Evolutionary conservation across 2,888 invertebrate species (phyloP).

Genomic region (Thereva unica): DNA sequence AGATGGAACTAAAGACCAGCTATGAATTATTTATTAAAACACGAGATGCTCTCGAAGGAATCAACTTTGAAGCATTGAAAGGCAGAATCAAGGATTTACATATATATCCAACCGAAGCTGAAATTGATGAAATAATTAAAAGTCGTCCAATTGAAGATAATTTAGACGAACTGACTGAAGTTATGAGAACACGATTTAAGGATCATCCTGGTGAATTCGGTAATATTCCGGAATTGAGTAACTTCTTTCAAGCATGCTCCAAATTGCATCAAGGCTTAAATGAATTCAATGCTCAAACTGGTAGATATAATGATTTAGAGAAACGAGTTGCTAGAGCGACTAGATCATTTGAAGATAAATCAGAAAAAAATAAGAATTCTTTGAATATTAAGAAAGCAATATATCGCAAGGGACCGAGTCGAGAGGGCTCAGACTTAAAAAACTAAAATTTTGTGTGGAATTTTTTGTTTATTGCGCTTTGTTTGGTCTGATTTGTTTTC

Average conservation of each 20-base stretch:
- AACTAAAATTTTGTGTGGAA: too few species aligned
- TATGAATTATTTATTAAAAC: constrained; percentile 51
- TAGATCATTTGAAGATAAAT: too few species aligned
- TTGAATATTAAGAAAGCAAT: too few species aligned
- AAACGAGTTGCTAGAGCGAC: constrained; percentile 25
- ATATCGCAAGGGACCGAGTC: too few species aligned
- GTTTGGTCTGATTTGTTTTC: too few species aligned
- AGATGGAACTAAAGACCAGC: constrained; percentile 49
- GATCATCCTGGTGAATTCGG: constrained; percentile 55
- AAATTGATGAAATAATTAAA: constrained; percentile 41
- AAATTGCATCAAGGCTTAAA: constrained; percentile 52
- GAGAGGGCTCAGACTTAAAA: too few species aligned
- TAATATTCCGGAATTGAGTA: constrained; percentile 53
- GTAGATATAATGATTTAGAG: constrained; percentile 47
- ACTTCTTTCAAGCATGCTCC: constrained; percentile 52
- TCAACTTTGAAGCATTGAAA: constrained; percentile 49
- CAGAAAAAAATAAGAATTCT: too few species aligned
- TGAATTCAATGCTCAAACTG: constrained; percentile 48
- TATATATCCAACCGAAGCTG: constrained; percentile 44
- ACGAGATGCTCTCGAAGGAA: constrained; percentile 51
- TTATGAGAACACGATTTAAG: constrained; percentile 49
- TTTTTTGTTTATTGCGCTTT: too few species aligned
- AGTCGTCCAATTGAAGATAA: constrained; percentile 49
- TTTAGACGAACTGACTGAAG: constrained; percentile 48
- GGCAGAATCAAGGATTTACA: constrained; percentile 52